Conservation (phyloP, 2,113 vertebrate species). For the Heteronetta atricapilla region DNA sequence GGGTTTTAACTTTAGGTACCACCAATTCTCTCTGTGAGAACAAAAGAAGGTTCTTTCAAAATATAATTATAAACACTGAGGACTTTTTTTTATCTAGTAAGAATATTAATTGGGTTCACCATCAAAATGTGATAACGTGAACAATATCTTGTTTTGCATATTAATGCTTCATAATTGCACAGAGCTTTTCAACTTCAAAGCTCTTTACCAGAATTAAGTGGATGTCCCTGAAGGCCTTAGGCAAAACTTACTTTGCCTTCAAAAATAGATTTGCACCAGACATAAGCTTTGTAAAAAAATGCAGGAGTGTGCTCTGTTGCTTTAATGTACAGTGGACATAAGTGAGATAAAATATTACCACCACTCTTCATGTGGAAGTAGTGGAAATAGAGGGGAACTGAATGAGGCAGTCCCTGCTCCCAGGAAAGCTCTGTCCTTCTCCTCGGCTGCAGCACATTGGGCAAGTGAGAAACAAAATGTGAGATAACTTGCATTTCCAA, state of each 20-base stretch:
- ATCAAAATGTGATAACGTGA: conserved; percentile 16
- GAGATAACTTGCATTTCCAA: background rate
- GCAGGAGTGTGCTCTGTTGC: background rate
- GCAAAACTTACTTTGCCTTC: conserved; percentile 9
- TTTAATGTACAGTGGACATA: background rate
- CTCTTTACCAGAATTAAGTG: conserved; percentile 35
- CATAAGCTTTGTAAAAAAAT: background rate
- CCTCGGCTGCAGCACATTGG: background rate
- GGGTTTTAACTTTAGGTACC: background rate
- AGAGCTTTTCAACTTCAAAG: conserved; percentile 58
- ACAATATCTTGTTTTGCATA: conserved; percentile 52
- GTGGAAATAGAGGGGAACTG: background rate
- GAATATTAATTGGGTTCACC: conserved; percentile 30
- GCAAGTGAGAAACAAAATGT: background rate
- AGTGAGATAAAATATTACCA: background rate
- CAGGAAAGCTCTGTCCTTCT: background rate
- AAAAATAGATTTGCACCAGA: background rate
- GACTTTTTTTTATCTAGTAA: background rate
- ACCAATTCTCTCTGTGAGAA: background rate
- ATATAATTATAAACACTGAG: conserved; percentile 14
- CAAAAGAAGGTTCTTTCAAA: background rate
- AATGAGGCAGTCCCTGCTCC: background rate
- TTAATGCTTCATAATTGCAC: conserved; percentile 25
- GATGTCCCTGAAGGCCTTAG: background rate
- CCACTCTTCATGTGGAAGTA: background rate